phyloP scores from a whole-genome alignment of 92 coral and sea anemone species.

The Plumapathes pennacea region DNA sequence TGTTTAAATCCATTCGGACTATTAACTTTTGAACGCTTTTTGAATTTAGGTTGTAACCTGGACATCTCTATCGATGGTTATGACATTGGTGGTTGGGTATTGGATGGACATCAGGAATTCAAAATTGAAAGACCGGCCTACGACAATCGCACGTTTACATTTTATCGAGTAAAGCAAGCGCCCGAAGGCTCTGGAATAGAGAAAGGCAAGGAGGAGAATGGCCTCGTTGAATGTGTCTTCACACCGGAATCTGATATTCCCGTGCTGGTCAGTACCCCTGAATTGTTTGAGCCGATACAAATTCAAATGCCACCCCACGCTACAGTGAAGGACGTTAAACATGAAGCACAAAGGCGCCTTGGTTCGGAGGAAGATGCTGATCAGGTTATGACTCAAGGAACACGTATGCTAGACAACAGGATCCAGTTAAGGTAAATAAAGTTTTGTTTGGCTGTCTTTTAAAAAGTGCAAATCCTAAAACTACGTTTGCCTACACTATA shows the following conservation, averaged over 20 bases:
- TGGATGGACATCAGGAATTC: slow-evolving; percentile 16
- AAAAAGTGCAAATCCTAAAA: too few species aligned
- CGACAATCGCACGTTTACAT: slow-evolving; percentile 38
- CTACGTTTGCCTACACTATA: too few species aligned
- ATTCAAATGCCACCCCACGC: slow-evolving; percentile 7
- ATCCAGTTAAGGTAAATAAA: slow-evolving; percentile 10
- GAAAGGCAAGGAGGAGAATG: slow-evolving; percentile 25
- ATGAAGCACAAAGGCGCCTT: slow-evolving; percentile 4
- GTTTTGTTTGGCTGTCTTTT: too few species aligned
- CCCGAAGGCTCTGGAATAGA: slow-evolving; percentile 37
- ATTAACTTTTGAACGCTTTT: too few species aligned
- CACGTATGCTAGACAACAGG: neutral
- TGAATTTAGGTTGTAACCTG: slow-evolving; percentile 41
- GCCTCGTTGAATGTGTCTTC: slow-evolving; percentile 31
- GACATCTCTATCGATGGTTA: slow-evolving; percentile 44
- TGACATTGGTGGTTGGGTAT: slow-evolving; percentile 43
- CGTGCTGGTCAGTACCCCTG: neutral
- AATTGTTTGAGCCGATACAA: neutral
- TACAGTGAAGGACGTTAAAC: slow-evolving; percentile 13
- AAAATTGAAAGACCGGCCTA: slow-evolving; percentile 32
- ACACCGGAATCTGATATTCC: slow-evolving; percentile 8
- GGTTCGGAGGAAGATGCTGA: neutral
- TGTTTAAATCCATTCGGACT: too few species aligned
- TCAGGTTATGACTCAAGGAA: slow-evolving; percentile 6
- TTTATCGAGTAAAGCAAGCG: slow-evolving; percentile 38